Percentiles rank a stretch among this genome's conserved stretches.
Conservation (phyloP, 2,888 invertebrate species). For the Drosophila acutilabella region DNA sequence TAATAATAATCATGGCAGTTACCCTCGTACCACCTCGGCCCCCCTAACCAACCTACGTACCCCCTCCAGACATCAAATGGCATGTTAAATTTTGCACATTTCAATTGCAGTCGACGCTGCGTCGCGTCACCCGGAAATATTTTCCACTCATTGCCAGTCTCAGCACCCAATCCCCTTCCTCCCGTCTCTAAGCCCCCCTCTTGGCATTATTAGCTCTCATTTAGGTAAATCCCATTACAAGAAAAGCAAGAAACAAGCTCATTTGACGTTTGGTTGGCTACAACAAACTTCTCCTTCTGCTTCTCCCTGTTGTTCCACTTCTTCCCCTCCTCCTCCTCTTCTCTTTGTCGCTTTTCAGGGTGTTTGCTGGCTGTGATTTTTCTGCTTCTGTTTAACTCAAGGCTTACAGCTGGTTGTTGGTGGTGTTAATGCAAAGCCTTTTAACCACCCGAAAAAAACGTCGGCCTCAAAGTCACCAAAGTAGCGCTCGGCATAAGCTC, state of each 20-base stretch:
- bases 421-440: slow-evolving; percentile 74
- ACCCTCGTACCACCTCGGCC: background rate
- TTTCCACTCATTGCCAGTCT: slow-evolving; percentile 65
- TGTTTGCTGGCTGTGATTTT: slow-evolving; percentile 47
- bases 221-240: slow-evolving; percentile 78
- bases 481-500: slow-evolving; percentile 10
- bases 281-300: slow-evolving; percentile 28
- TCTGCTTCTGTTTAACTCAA: background rate
- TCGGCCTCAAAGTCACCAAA: slow-evolving; percentile 16
- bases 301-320: background rate
- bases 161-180: background rate
- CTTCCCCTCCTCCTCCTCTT: background rate
- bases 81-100: slow-evolving; percentile 69
- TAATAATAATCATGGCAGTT: slow-evolving; percentile 79
- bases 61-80: slow-evolving; percentile 69
- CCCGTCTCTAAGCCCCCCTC: background rate
- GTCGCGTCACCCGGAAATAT: slow-evolving; percentile 72
- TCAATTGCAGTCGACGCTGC: slow-evolving; percentile 40
- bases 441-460: slow-evolving; percentile 41
- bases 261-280: slow-evolving; percentile 76
- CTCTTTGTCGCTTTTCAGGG: slow-evolving; percentile 44
- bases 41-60: background rate
- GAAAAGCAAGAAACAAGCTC: slow-evolving; percentile 34
- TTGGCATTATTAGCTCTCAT: slow-evolving; percentile 77
- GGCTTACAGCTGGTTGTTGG: slow-evolving; percentile 24